phyloP scores from a whole-genome alignment of 1,140 invertebrate genomes.

The Temnothorax curvispinosus region DNA sequence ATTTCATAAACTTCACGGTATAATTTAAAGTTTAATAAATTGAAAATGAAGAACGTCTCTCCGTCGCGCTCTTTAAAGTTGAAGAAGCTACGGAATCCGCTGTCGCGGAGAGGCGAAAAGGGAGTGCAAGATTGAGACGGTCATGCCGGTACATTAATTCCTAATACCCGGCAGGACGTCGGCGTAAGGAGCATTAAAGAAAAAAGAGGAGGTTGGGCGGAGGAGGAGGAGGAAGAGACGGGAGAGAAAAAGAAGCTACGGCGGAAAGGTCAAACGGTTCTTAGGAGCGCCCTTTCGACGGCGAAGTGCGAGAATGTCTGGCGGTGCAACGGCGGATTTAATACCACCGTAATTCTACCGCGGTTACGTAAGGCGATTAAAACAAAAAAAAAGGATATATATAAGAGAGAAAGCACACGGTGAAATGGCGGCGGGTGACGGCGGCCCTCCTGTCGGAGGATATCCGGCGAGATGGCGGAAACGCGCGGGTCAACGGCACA shows the following conservation, averaged over 20 bases:
- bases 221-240: too few species aligned
- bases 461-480: not conserved
- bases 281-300: slow-evolving; percentile 36
- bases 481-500: slow-evolving; percentile 4
- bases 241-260: not conserved
- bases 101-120: slow-evolving; percentile 36
- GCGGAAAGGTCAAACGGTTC: slow-evolving; percentile 41
- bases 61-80: slow-evolving; percentile 47
- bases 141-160: slow-evolving; percentile 60
- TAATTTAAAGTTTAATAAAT: slow-evolving; percentile 53
- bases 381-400: not conserved
- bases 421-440: not conserved
- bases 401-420: not conserved
- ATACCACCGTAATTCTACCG: slow-evolving; percentile 33
- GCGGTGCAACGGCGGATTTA: slow-evolving; percentile 48
- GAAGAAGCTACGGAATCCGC: slow-evolving; percentile 53
- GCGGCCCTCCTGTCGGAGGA: not conserved
- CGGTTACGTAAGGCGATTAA: slow-evolving; percentile 53
- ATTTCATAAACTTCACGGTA: slow-evolving; percentile 44
- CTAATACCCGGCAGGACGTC: slow-evolving; percentile 51
- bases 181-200: slow-evolving; percentile 49
- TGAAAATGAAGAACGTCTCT: slow-evolving; percentile 31
- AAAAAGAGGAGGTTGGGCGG: not conserved
- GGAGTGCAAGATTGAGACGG: slow-evolving; percentile 50
- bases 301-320: slow-evolving; percentile 16